These are phyloP conservation scores for Anthophora plumipes DNA, from an alignment of 2,888 invertebrate species.

Conservation along the genomic window DNA sequence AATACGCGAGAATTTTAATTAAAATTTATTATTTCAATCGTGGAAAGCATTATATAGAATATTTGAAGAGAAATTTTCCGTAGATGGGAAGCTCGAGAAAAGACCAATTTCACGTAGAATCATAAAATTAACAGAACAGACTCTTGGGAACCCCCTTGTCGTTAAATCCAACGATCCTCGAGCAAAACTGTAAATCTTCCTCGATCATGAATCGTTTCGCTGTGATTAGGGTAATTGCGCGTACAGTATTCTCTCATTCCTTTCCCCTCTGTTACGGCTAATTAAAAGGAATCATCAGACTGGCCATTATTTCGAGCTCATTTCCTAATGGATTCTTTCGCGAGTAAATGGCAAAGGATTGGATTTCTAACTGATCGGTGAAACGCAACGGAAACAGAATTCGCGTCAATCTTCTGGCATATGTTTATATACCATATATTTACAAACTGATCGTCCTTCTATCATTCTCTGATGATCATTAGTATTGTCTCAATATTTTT, in stretches of 20 bases:
- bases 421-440: conserved; percentile 10
- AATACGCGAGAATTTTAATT: no score
- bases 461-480: no score
- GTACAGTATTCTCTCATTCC: neutral
- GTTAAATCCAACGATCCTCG: neutral
- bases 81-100: no score
- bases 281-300: conserved; percentile 61
- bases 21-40: no score
- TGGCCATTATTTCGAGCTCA: conserved; percentile 49
- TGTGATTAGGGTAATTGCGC: conserved; percentile 66
- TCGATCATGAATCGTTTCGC: conserved; percentile 37
- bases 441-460: no score
- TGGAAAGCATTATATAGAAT: no score
- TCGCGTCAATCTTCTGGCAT: conserved; percentile 7
- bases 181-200: conserved; percentile 25
- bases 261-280: conserved; percentile 20
- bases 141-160: no score
- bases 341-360: conserved; percentile 11
- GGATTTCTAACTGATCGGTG: neutral
- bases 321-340: conserved; percentile 61
- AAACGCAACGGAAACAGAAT: conserved; percentile 23
- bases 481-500: no score
- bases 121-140: no score
- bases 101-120: no score
- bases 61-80: no score